Conservation (phyloP, 1,140 invertebrate species). For the Drosophila sturtevanti region DNA sequence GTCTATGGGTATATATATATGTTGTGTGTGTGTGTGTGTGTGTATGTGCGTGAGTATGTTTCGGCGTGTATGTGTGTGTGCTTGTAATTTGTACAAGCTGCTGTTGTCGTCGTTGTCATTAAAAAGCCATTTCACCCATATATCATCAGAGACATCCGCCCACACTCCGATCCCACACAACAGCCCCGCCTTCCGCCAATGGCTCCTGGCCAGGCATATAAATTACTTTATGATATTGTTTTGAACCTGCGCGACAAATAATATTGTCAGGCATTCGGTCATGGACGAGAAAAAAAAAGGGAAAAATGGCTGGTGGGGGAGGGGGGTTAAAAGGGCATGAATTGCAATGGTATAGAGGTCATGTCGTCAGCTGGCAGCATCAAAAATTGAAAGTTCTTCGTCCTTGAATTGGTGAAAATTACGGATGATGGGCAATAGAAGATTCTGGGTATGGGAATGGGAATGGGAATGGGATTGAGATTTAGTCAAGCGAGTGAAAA, state of each 20-base stretch:
- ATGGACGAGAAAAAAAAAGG: not conserved
- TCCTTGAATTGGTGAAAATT: not conserved
- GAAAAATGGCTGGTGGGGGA: constrained; percentile 7
- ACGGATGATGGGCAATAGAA: not conserved
- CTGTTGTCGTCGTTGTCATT: constrained; percentile 81
- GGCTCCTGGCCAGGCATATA: constrained; percentile 63
- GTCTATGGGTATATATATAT: no score
- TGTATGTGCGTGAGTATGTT: constrained; percentile 20
- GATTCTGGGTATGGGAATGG: not conserved
- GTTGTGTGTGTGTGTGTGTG: not conserved
- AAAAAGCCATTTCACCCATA: constrained; percentile 79
- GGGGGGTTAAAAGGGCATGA: constrained; percentile 9
- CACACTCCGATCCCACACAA: constrained; percentile 15
- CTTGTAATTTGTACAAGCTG: constrained; percentile 78
- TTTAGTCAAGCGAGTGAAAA: constrained; percentile 68
- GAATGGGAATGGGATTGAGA: constrained; percentile 52
- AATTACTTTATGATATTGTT: constrained; percentile 82
- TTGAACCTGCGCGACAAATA: constrained; percentile 80
- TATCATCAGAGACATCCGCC: constrained; percentile 59
- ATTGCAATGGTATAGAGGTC: constrained; percentile 38
- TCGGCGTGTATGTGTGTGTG: constrained; percentile 54
- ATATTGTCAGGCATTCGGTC: constrained; percentile 60
- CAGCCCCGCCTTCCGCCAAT: constrained; percentile 18
- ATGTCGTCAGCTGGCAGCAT: constrained; percentile 73
- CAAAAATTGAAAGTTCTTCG: constrained; percentile 74